Evolutionary conservation across 2,113 vertebrate genomes (phyloP).

Genomic region (Salvelinus namaycush): DNA sequence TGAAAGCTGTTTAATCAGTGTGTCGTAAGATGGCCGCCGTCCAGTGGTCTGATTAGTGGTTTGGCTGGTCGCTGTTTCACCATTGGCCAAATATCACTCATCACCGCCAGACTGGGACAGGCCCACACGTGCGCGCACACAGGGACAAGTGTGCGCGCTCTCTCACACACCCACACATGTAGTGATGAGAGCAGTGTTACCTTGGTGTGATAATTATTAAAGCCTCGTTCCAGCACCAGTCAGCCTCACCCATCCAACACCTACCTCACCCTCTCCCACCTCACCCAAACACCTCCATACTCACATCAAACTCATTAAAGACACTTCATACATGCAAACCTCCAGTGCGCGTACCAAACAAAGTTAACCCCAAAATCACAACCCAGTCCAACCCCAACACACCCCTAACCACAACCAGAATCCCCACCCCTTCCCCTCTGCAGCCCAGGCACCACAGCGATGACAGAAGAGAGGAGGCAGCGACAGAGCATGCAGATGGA

Average conservation of each 20-base stretch:
- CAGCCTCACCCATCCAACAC: no score
- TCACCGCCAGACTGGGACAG: slow-evolving; percentile 34
- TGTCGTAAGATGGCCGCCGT: slow-evolving; percentile 50
- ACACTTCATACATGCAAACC: no score
- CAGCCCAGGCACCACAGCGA: slow-evolving; percentile 28
- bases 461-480: slow-evolving; percentile 41
- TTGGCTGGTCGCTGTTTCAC: slow-evolving; percentile 50
- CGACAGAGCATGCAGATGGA: slow-evolving; percentile 55
- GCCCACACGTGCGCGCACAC: no score
- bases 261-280: background rate
- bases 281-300: background rate
- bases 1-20: slow-evolving; percentile 71
- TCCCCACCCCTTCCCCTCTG: slow-evolving; percentile 2
- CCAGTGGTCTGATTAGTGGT: slow-evolving; percentile 42
- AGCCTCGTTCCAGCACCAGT: slow-evolving; percentile 35
- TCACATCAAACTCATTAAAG: no score
- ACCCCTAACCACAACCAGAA: background rate
- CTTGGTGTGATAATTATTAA: slow-evolving; percentile 34
- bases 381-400: background rate
- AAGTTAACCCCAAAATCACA: background rate
- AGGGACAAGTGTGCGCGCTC: no score
- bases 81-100: slow-evolving; percentile 74
- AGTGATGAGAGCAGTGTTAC: slow-evolving; percentile 32
- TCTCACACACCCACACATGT: no score
- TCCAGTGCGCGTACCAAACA: no score